phyloP scores from a whole-genome alignment of 2,888 invertebrate species.

The Heteropelma amictum region DNA sequence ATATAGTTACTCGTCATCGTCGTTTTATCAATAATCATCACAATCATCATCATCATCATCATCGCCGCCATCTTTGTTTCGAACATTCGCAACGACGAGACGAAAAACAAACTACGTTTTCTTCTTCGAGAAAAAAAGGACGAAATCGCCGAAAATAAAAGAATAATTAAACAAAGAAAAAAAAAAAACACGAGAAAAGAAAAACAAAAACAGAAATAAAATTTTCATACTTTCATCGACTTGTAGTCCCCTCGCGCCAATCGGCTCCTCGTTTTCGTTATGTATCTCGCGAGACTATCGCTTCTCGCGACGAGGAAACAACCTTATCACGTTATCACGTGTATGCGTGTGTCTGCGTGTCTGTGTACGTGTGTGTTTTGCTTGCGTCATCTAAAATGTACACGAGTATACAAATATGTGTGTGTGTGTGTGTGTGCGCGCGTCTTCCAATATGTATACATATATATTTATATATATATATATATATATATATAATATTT shows the following conservation, averaged over 20 bases:
- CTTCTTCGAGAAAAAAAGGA: slow-evolving; percentile 11
- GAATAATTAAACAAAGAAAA: slow-evolving; percentile 9
- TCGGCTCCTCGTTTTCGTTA: slow-evolving; percentile 47
- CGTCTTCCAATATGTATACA: slow-evolving; percentile 51
- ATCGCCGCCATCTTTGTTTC: slow-evolving; percentile 10
- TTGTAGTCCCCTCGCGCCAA: slow-evolving; percentile 59
- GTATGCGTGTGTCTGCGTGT: slow-evolving; percentile 36
- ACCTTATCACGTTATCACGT: slow-evolving; percentile 58
- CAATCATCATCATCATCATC: slow-evolving; percentile 52
- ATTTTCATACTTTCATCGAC: slow-evolving; percentile 56
- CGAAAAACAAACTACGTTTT: slow-evolving; percentile 42
- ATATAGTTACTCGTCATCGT: slow-evolving; percentile 54
- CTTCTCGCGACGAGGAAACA: slow-evolving; percentile 46
- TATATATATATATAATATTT: slow-evolving; percentile 54
- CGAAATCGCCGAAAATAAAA: slow-evolving; percentile 31
- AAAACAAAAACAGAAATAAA: slow-evolving; percentile 26
- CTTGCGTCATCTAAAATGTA: slow-evolving; percentile 73
- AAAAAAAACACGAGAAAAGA: slow-evolving; percentile 5
- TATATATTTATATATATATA: slow-evolving; percentile 56
- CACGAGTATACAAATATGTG: slow-evolving; percentile 62
- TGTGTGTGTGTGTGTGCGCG: slow-evolving; percentile 30
- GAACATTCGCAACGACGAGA: slow-evolving; percentile 34
- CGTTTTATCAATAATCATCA: slow-evolving; percentile 49
- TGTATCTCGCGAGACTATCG: slow-evolving; percentile 34
- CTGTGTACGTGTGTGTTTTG: too few relatives aligned